Conservation (phyloP, 1,140 invertebrate species). For the Sminthurides bifidus region DNA sequence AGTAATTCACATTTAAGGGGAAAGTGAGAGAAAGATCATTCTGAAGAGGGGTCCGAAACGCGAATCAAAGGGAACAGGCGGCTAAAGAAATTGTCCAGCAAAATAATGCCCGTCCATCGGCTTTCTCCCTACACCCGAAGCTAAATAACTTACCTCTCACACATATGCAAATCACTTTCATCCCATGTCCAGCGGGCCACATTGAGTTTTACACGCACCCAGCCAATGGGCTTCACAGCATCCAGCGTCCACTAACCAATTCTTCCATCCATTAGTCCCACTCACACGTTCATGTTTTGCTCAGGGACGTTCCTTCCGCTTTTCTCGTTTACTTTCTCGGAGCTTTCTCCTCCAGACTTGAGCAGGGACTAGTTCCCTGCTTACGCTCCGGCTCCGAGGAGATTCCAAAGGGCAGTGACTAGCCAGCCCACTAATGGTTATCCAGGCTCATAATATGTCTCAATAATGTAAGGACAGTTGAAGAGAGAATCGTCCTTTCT, state of each 20-base stretch:
- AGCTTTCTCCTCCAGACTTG: no score
- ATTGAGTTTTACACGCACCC: no score
- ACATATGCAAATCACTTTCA: no score
- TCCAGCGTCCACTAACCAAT: no score
- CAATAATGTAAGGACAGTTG: not conserved
- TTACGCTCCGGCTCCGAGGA: not conserved
- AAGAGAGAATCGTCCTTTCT: not conserved
- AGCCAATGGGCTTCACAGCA: no score
- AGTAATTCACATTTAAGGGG: slow-evolving; percentile 4
- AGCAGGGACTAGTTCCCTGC: not conserved
- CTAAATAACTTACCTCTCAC: no score
- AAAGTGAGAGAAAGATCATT: not conserved
- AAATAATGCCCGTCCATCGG: not conserved
- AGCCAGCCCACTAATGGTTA: not conserved
- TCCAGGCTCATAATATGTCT: not conserved
- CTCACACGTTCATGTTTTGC: no score
- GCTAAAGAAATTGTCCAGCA: not conserved
- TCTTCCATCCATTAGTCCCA: no score
- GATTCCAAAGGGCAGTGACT: not conserved
- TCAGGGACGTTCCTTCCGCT: no score
- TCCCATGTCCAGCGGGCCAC: no score
- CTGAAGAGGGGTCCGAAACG: not conserved
- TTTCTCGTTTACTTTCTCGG: no score
- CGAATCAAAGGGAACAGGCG: not conserved
- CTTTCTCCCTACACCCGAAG: no score